These are phyloP conservation scores for Callocephalon fimbriatum DNA, from an alignment of 2,113 vertebrate species.

Conservation along the genomic window DNA sequence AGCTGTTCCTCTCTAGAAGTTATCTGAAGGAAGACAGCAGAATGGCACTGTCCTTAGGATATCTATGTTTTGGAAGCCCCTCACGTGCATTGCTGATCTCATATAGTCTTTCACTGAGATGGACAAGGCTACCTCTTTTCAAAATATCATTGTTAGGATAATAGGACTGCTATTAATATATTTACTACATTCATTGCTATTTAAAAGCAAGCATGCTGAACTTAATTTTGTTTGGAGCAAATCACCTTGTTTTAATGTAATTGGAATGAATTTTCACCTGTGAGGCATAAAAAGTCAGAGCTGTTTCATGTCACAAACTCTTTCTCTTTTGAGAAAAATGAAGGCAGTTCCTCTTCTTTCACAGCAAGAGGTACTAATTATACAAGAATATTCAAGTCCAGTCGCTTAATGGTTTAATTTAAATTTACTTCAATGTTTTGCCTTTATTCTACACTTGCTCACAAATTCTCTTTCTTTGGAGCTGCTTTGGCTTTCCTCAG, in stretches of 20 bases:
- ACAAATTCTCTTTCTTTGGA: not conserved
- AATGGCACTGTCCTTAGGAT: not conserved
- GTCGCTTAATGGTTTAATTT: not conserved
- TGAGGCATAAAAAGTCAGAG: not conserved
- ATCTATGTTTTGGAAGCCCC: not conserved
- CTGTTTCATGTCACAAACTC: not conserved
- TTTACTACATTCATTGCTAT: not conserved
- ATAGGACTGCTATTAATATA: not conserved
- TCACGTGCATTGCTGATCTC: not conserved
- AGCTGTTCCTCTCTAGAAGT: not conserved
- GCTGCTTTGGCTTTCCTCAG: not conserved
- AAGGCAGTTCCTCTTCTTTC: not conserved
- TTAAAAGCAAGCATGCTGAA: not conserved
- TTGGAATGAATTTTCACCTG: not conserved
- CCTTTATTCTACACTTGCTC: not conserved
- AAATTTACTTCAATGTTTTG: not conserved
- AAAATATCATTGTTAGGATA: not conserved
- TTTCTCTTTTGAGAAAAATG: not conserved
- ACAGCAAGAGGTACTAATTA: not conserved
- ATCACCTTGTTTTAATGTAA: not conserved
- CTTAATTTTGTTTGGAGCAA: not conserved
- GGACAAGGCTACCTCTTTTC: not conserved
- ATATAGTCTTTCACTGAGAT: not conserved
- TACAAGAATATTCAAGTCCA: not conserved
- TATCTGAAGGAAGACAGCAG: not conserved